Conservation (phyloP, 2,888 invertebrate genomes). For the Epinotia nisella region DNA sequence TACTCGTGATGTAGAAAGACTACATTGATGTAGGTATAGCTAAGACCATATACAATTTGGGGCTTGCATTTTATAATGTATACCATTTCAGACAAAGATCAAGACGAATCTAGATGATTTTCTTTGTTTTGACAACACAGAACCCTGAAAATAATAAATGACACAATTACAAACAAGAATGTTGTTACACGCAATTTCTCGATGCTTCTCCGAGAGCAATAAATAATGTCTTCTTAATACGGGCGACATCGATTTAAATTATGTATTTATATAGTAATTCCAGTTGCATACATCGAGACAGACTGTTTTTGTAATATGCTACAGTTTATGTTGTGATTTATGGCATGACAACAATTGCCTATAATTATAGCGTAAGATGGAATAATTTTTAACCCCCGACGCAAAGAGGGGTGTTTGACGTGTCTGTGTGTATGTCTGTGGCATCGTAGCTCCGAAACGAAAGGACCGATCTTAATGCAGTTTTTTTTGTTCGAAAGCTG, state of each 20-base stretch:
- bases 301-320: constrained; percentile 29
- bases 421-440: no score
- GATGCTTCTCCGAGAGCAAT: constrained; percentile 39
- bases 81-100: background rate
- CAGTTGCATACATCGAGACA: constrained; percentile 46
- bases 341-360: constrained; percentile 5
- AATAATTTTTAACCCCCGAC: no score
- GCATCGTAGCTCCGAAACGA: no score
- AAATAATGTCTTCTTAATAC: constrained; percentile 48
- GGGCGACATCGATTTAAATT: constrained; percentile 45
- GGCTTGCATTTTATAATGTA: no score
- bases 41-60: no score
- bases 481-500: no score
- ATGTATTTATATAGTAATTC: constrained; percentile 47
- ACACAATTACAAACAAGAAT: constrained; percentile 47
- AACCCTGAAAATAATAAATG: constrained; percentile 23
- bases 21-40: no score
- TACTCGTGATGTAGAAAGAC: no score
- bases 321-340: constrained; percentile 37
- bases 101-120: background rate
- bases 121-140: background rate
- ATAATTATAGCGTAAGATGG: background rate
- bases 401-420: no score
- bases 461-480: no score
- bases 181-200: constrained; percentile 45